A percentile compares a stretch with the other conserved stretches of the same genome.
These are phyloP conservation scores for Caprella mutica DNA, from an alignment of 2,888 invertebrate genomes.

Conservation along the genomic window DNA sequence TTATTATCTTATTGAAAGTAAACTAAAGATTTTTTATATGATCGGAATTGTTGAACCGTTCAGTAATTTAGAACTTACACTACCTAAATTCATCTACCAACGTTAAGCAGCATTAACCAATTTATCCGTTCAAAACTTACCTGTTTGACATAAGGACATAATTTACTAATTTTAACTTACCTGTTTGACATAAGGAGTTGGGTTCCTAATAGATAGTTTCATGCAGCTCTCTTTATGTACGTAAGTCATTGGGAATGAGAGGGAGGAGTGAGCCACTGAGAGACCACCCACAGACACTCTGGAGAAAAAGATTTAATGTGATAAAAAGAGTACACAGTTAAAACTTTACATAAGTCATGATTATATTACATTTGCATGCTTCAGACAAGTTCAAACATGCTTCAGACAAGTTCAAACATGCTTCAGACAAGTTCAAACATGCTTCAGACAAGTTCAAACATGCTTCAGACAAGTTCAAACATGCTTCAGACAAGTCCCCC, in stretches of 20 bases:
- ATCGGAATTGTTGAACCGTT: too few relatives aligned
- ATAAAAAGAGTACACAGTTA: too few relatives aligned
- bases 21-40: not conserved
- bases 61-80: not conserved
- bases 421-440: too few relatives aligned
- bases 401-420: too few relatives aligned
- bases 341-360: too few relatives aligned
- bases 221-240: not conserved
- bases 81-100: not conserved
- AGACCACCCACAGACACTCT: not conserved
- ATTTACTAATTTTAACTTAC: not conserved
- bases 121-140: too few relatives aligned
- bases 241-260: not conserved
- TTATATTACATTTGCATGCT: too few relatives aligned
- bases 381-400: too few relatives aligned
- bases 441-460: too few relatives aligned
- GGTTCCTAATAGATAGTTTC: slow-evolving; percentile 1
- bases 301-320: not conserved
- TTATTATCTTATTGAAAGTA: not conserved
- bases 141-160: not conserved
- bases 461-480: too few relatives aligned
- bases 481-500: too few relatives aligned
- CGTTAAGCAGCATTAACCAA: not conserved
- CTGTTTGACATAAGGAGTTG: not conserved
- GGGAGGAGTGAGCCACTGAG: not conserved